These are phyloP conservation scores for Siderastrea radians DNA, from an alignment of 92 coral and sea anemone species.

Conservation along the genomic window DNA sequence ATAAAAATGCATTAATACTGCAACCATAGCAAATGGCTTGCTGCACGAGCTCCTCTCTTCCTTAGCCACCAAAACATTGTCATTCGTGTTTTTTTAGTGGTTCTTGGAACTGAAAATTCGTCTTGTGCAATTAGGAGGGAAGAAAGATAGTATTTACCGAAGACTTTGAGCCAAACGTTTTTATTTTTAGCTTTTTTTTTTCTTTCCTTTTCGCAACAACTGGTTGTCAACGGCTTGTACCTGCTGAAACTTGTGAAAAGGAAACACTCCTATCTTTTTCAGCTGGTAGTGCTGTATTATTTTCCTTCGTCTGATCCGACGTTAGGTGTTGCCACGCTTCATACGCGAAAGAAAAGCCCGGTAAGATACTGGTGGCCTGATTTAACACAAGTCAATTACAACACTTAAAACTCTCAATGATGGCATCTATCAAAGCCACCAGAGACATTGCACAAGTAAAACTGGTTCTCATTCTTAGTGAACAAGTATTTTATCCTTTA, in stretches of 20 bases:
- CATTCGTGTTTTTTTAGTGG: conserved; percentile 3
- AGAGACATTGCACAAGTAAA: conserved; percentile 15
- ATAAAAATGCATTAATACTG: conserved; percentile 2
- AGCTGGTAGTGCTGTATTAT: conserved; percentile 23
- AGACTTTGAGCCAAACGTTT: neutral
- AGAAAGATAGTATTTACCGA: neutral
- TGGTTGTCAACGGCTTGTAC: conserved; percentile 53
- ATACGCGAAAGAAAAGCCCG: neutral
- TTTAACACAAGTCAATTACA: conserved; percentile 8
- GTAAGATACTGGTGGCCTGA: conserved; percentile 37
- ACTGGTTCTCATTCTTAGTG: neutral
- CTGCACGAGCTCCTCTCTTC: neutral
- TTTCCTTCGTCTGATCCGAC: conserved; percentile 26
- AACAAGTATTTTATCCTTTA: neutral
- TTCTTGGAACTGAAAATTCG: neutral
- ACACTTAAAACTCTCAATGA: conserved; percentile 29
- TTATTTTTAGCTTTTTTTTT: neutral
- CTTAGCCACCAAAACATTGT: conserved; percentile 18
- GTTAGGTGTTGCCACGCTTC: conserved; percentile 39
- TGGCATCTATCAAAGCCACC: conserved; percentile 32
- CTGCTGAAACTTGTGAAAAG: conserved; percentile 41
- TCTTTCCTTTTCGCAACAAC: conserved; percentile 7
- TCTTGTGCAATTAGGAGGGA: conserved; percentile 3
- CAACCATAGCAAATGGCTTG: conserved; percentile 13
- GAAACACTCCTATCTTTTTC: conserved; percentile 10